Percentiles rank a stretch among this genome's conserved stretches.
Conservation (phyloP, 2,888 invertebrate species). For the Athalia rosae region DNA sequence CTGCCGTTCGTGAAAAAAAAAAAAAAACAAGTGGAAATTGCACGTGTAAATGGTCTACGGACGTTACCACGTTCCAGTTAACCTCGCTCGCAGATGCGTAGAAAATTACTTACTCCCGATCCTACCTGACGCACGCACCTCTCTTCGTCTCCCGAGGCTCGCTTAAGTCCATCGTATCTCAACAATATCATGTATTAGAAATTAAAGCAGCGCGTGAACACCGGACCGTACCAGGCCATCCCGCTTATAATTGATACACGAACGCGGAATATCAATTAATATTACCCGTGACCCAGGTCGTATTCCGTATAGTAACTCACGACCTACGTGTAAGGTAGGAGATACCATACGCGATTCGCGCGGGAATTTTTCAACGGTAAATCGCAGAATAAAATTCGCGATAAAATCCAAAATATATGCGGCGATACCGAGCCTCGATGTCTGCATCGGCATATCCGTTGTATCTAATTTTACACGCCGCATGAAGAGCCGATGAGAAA, state of each 20-base stretch:
- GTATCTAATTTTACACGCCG: not conserved
- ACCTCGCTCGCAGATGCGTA: conserved; percentile 23
- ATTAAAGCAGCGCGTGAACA: too few relatives aligned
- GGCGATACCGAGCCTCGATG: too few relatives aligned
- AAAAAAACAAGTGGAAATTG: conserved; percentile 34
- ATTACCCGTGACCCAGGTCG: too few relatives aligned
- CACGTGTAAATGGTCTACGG: conserved; percentile 14
- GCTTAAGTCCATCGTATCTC: not conserved
- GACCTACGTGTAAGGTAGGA: too few relatives aligned
- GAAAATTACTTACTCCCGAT: conserved; percentile 38
- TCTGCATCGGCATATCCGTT: not conserved
- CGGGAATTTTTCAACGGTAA: too few relatives aligned
- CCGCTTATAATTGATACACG: too few relatives aligned
- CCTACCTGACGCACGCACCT: conserved; percentile 20
- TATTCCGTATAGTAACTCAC: too few relatives aligned
- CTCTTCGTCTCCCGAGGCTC: conserved; percentile 18
- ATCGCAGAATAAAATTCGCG: too few relatives aligned
- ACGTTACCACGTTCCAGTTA: conserved; percentile 34
- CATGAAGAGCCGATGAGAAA: not conserved
- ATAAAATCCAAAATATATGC: too few relatives aligned
- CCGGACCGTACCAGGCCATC: too few relatives aligned
- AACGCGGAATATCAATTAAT: too few relatives aligned
- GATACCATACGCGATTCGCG: too few relatives aligned
- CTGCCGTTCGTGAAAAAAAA: conserved; percentile 17
- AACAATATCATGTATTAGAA: not conserved